Evolutionary conservation across 2,113 vertebrate species (phyloP).

Genomic region (Malaclemys terrapin): DNA sequence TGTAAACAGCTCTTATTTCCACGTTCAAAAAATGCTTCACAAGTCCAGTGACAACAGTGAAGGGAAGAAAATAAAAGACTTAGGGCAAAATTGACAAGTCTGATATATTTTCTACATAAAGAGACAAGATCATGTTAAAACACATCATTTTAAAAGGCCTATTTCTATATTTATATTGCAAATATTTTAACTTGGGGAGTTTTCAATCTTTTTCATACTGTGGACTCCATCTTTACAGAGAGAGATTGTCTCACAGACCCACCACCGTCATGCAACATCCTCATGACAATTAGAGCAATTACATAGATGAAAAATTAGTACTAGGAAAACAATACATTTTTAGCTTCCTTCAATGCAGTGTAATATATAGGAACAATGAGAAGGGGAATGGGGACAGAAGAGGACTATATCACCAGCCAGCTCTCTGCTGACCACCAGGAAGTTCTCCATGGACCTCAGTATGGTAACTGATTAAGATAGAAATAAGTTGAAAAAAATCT

Average conservation of each 20-base stretch:
- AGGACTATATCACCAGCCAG: not conserved
- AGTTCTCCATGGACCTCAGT: not conserved
- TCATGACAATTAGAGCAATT: not conserved
- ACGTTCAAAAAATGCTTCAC: not conserved
- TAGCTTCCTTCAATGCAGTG: not conserved
- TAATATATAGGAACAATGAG: not conserved
- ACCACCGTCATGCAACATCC: not conserved
- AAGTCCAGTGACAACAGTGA: not conserved
- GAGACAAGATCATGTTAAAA: not conserved
- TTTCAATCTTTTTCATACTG: not conserved
- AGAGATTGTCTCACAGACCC: not conserved
- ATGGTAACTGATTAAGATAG: not conserved
- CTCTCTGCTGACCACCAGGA: not conserved
- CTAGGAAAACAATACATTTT: not conserved
- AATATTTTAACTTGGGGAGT: not conserved
- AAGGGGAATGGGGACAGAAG: not conserved
- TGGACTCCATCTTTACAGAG: not conserved
- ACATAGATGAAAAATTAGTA: not conserved
- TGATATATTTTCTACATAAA: not conserved
- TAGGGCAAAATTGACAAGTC: not conserved
- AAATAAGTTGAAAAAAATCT: not conserved
- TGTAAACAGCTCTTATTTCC: not conserved
- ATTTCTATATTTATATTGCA: not conserved
- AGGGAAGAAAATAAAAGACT: not conserved
- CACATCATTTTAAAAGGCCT: not conserved